Conservation (phyloP, 1,140 invertebrate genomes). For the Pseudomyrmex flavicornis region DNA sequence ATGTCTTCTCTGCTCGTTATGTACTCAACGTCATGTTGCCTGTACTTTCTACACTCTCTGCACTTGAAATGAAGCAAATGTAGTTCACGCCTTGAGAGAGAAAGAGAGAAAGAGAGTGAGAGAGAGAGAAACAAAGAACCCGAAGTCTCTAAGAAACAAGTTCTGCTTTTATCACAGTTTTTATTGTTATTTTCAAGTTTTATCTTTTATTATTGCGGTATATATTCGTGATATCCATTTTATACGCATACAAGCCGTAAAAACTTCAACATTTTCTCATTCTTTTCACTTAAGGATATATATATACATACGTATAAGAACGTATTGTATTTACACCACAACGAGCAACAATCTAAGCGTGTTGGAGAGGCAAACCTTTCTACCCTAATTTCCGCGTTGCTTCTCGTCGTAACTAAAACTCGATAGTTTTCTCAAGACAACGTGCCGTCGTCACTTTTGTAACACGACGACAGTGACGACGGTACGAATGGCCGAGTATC, state of each 20-base stretch:
- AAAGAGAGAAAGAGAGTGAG: conserved; percentile 2
- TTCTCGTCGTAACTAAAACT: conserved; percentile 32
- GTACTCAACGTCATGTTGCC: conserved; percentile 37
- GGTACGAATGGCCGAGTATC: conserved; percentile 12
- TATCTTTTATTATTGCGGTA: background rate
- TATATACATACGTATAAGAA: background rate
- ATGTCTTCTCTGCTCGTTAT: conserved; percentile 19
- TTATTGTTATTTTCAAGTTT: conserved; percentile 15
- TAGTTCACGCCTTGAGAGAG: conserved; percentile 34
- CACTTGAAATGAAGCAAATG: conserved; percentile 51
- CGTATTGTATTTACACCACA: background rate
- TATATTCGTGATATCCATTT: background rate
- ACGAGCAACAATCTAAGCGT: conserved; percentile 23
- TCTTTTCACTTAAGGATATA: background rate
- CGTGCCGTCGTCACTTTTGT: conserved; percentile 30
- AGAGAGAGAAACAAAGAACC: conserved; percentile 32
- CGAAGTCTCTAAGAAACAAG: conserved; percentile 4
- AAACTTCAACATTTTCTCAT: too few relatives aligned
- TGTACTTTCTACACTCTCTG: conserved; percentile 49
- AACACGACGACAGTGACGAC: conserved; percentile 9
- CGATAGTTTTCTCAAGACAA: conserved; percentile 54
- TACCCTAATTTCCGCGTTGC: conserved; percentile 44
- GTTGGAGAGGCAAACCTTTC: conserved; percentile 14
- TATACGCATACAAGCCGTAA: too few relatives aligned
- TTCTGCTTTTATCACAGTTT: background rate